phyloP scores from a whole-genome alignment of 2,888 invertebrate genomes.

The Drosophila parthenogenetica region DNA sequence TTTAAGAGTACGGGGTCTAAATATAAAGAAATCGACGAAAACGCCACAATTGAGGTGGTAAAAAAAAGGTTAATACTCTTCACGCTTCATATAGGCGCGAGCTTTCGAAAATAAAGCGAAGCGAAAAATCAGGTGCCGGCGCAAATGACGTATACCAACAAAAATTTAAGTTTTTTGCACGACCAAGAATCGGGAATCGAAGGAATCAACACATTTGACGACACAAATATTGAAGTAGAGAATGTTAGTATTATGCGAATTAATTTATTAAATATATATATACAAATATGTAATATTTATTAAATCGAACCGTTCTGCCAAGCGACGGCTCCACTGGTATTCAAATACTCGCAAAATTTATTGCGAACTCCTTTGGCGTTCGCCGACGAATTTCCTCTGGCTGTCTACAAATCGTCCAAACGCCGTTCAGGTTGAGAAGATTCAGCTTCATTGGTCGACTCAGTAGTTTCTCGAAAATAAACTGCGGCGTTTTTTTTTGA shows the following conservation, averaged over 20 bases:
- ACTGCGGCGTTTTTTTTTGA: conserved; percentile 1
- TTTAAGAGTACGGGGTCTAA: too few species aligned
- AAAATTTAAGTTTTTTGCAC: conserved; percentile 6
- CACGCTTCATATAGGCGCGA: conserved; percentile 23
- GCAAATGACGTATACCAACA: conserved; percentile 20
- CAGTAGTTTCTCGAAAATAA: conserved; percentile 4
- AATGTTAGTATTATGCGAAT: conserved; percentile 10
- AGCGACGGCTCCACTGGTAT: too few species aligned
- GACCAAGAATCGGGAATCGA: conserved; percentile 5
- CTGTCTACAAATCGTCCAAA: conserved; percentile 4
- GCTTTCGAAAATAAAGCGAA: conserved; percentile 17
- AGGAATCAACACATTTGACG: conserved; percentile 11
- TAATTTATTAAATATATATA: too few species aligned
- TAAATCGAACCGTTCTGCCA: too few species aligned
- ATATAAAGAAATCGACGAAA: conserved; percentile 16
- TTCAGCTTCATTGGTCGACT: background rate
- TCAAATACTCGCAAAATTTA: too few species aligned
- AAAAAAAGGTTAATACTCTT: conserved; percentile 33
- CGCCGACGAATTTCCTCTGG: too few species aligned
- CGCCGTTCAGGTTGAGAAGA: background rate
- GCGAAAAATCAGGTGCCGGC: conserved; percentile 16
- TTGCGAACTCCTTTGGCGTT: too few species aligned
- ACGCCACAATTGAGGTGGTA: conserved; percentile 24
- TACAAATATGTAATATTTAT: too few species aligned
- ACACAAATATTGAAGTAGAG: conserved; percentile 8